These are phyloP conservation scores for Neoniphon sammara DNA, from an alignment of 2,797 vertebrate species.

Conservation along the genomic window DNA sequence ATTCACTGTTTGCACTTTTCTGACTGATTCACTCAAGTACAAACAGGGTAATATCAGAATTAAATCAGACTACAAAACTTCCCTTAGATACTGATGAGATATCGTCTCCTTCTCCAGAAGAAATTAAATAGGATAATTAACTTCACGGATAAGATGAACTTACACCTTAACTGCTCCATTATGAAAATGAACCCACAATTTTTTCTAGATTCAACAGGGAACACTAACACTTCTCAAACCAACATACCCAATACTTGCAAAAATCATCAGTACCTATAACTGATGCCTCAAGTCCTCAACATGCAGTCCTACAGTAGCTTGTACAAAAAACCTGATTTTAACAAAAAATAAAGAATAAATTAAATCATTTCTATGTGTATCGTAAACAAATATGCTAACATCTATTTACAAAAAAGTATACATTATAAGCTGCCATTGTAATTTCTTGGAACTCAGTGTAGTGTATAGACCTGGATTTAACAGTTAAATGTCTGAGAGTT, in stretches of 20 bases:
- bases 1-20: conserved; percentile 64
- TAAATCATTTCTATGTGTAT: conserved; percentile 80
- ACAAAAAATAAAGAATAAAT: conserved; percentile 83
- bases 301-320: conserved; percentile 82
- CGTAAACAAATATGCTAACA: conserved; percentile 82
- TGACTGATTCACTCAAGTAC: conserved; percentile 31
- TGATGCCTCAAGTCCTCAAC: conserved; percentile 70
- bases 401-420: conserved; percentile 84
- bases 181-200: conserved; percentile 18
- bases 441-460: conserved; percentile 66
- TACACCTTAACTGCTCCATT: conserved; percentile 29
- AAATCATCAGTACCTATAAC: conserved; percentile 60
- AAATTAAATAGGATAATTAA: conserved; percentile 28
- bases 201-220: conserved; percentile 66
- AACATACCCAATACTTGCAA: conserved; percentile 65
- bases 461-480: conserved; percentile 52
- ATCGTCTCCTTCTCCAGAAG: conserved; percentile 24
- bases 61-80: conserved; percentile 48
- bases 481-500: conserved; percentile 49
- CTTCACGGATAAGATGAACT: conserved; percentile 37
- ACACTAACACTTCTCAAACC: conserved; percentile 77
- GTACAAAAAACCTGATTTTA: conserved; percentile 70
- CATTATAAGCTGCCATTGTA: conserved; percentile 80
- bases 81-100: conserved; percentile 12
- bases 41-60: not conserved